A percentile compares a stretch with the other conserved stretches of the same genome.
Evolutionary conservation across 30 jellyfish, hydroid and myxozoan genomes (phyloP).

Genomic region (Turritopsis dohrnii): DNA sequence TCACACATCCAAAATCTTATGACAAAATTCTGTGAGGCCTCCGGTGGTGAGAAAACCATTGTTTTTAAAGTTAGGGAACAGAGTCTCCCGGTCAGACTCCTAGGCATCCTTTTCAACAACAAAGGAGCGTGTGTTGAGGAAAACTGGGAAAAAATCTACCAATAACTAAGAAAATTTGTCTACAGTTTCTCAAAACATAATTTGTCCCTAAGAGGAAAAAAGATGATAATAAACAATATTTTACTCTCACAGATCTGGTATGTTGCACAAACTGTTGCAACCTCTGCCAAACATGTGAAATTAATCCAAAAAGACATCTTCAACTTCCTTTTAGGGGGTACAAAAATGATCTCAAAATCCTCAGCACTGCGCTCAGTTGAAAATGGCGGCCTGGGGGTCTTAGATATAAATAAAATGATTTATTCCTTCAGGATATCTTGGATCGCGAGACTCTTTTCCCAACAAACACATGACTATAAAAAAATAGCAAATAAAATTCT

Average conservation of each 20-base stretch:
- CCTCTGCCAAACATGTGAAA: neutral
- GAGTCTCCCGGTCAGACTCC: neutral
- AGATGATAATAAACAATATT: neutral
- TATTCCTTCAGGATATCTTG: too few species aligned
- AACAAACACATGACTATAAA: neutral
- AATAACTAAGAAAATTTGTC: neutral
- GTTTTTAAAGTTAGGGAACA: neutral
- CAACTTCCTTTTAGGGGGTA: neutral
- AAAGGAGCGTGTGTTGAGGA: neutral
- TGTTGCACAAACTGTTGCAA: neutral
- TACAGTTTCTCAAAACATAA: neutral
- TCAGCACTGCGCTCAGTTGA: neutral
- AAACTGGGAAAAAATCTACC: neutral
- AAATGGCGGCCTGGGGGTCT: slow-evolving; percentile 3
- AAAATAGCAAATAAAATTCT: too few species aligned
- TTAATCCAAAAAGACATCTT: neutral
- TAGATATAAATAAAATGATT: neutral
- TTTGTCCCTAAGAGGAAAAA: neutral
- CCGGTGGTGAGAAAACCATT: neutral
- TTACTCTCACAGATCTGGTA: neutral
- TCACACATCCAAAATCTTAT: neutral
- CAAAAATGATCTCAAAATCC: neutral
- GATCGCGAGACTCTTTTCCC: too few species aligned
- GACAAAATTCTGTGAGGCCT: neutral
- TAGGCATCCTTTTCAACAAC: neutral